Evolutionary conservation across 2,888 invertebrate species (phyloP), one percentile per base, ranked within the genome.

Genomic region (Protophormia terraenovae): DNA sequence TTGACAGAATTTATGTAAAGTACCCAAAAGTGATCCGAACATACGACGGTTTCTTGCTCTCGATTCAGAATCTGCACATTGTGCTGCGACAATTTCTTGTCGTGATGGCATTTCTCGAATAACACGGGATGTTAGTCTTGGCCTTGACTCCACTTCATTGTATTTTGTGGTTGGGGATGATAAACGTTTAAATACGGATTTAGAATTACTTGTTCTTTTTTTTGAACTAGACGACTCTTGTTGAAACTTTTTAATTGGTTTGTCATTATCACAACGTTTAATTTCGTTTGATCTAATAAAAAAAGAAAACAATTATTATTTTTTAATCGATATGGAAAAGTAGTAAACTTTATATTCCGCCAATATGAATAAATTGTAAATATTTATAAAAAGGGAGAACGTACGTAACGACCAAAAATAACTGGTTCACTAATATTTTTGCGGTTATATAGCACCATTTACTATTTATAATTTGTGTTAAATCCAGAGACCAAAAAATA

Each of bases 21-120:
- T 99, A 4, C 99, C 99, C 73, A 99, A 93, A 55, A 99, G 93
- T 22, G 98, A 96, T 8, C 99, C 98, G 93, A 99, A 99, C 96
- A 99, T 99, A 79, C 99, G 95, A 86, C 97, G 95, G 93, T 99
- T 99, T 87, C 99, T 94, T 27, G 95, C 96, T 83, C 95, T 94
- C 19, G 96, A 97, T 89, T 96, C 95, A 87, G 96, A 96, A 92
- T 98, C 98, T 8, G 94, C 95, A 64, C 95, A 96, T 92, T 97
- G 98, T 62, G 96, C 97, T 84, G 96, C 96, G 87, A 96, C 94
- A 35, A 96, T 96, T 91, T 96, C 96, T 91, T 96, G 95, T 35
- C 97, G 94, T 19, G 97, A 97, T n/a, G 98, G 97, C 64, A 96
- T 93, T 91, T 98, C 98, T 87, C 96, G 94, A 87, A 97, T 96